Base-by-base conservation (phyloP, 2,888 invertebrate genomes). In the Alviniconcha strummeri region DNA sequence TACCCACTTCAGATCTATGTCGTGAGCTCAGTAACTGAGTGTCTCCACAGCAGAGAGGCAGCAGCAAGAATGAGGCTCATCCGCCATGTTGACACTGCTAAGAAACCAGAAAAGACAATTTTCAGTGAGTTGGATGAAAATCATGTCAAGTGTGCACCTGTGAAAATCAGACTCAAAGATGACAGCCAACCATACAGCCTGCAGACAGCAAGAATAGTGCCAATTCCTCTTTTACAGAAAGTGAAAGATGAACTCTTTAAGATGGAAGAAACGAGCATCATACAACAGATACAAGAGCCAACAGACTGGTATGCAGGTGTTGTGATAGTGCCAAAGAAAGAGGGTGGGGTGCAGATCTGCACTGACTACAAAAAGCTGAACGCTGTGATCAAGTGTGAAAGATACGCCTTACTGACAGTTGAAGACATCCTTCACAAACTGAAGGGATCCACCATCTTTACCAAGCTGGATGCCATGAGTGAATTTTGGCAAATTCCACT, bases 371-470 rank as follows among this genome's bases (percentile, higher is more conserved):
- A 69, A 69, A 15, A n/a, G 13, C n/a, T 69, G 64, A 64, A 64
- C 15, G 64, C 9, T 9, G 15, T 1, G 1, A 15, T 64, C 64
- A 64, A 55, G 19, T 57, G 79, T 19, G 60, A 79, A 79, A 79
- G 55, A 11, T 56, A 67, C 55, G 17, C 56, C 15, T 5, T 74
- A 71, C 74, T 55, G 36, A 81, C 36, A 71, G 19, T 52, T 55
- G 81, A 74, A 8, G 71, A 81, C 36, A 17, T 80, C 19, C 60
- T 80, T 17, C 64, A n/a, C 15, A 36, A 69, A 80, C 71, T 80
- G 52, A 19, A 8, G 52, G 71, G 80, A 69, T 19, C 67, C 19
- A 67, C 19, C 17, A 54, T 67, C n/a, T 80, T 69, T 69, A 80
- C 52, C 5, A 69, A 80, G 69, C 7, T 80, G 19, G 80, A 80